Evolutionary conservation across 1,140 invertebrate genomes (phyloP), one percentile per base, ranked within the genome.

Genomic region (Hycleus phaleratus): DNA sequence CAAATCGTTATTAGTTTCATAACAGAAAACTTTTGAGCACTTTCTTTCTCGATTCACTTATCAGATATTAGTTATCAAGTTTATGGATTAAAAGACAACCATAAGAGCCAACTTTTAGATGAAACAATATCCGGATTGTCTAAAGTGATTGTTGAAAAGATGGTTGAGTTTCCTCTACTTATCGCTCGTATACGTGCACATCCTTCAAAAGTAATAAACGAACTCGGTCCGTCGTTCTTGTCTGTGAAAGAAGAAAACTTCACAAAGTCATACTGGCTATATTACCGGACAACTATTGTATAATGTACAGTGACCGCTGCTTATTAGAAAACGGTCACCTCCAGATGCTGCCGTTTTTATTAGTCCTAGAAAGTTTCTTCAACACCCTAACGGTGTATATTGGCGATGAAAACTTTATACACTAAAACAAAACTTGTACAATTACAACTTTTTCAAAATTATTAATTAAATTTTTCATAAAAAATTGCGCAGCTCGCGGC

Each of bases 201-300:
- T 60, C 59, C 59, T 60, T 60, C 59, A 60, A 56, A 60, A 60
- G 47, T 60, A 60, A 60, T 60, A 60, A 60, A 51, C 48, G 53
- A 60, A 56, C 52, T 60, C 49, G 18, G 32, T 18, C 45, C 40
- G 42, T 32, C 26, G 32, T 32, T 32, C 4, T 32, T 32, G 32
- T 32, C 32, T 32, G 18, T 7, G 32, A 60, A 44, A 56, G 50
- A 52, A 50, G 53, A 32, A 60, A 60, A 60, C 53, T 60, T 60
- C n/a, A 46, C 49, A 45, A 54, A 56, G 48, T 60, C 51, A 53
- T 56, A 60, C 32, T 46, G 51, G 54, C 32, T 32, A 60, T 60
- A 56, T 60, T 60, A 60, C 43, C n/a, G 56, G 32, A 32, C 49
- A 58, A 32, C 32, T 51, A 39, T 60, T 55, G 53, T 56, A 60